Percentiles rank a stretch among this genome's conserved stretches.
Evolutionary conservation across 92 coral and sea anemone genomes (phyloP).

Genomic region (Scolanthus callimorphus): DNA sequence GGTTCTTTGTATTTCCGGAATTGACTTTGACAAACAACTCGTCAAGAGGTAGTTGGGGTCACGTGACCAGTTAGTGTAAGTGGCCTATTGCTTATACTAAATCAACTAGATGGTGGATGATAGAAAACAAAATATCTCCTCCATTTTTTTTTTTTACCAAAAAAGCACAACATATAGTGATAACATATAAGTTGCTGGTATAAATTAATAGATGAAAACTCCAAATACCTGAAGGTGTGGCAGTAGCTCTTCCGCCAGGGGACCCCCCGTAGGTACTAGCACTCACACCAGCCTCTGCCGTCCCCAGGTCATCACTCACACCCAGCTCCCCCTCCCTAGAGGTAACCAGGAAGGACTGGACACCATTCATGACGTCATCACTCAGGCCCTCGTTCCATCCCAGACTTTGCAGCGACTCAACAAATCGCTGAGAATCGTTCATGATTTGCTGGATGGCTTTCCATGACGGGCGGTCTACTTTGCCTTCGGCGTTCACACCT

Average conservation of each 20-base stretch:
- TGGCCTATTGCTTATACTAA: too few species aligned
- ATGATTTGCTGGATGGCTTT: constrained; percentile 91
- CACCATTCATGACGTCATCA: constrained; percentile 72
- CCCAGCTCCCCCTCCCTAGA: constrained; percentile 81
- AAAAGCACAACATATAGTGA: too few species aligned
- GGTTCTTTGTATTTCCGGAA: too few species aligned
- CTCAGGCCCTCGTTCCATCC: constrained; percentile 78
- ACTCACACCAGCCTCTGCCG: constrained; percentile 83
- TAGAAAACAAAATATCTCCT: too few species aligned
- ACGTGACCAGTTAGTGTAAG: too few species aligned
- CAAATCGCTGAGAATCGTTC: constrained; percentile 95
- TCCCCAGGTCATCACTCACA: constrained; percentile 67
- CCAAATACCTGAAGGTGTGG: constrained; percentile 34
- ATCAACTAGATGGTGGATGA: too few species aligned
- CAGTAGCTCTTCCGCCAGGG: constrained; percentile 32
- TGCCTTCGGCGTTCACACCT: constrained; percentile 91
- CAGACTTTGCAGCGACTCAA: constrained; percentile 67
- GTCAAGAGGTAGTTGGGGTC: too few species aligned
- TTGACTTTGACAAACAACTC: too few species aligned
- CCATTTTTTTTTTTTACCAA: too few species aligned
- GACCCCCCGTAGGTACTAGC: constrained; percentile 70
- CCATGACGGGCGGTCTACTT: constrained; percentile 89
- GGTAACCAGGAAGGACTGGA: constrained; percentile 87
- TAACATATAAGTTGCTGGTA: too few species aligned
- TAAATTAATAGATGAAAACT: too few species aligned